Percentiles rank a stretch among this genome's conserved stretches.
phyloP scores from a whole-genome alignment of 2,888 invertebrate genomes.

The Synanthedon tipuliformis region DNA sequence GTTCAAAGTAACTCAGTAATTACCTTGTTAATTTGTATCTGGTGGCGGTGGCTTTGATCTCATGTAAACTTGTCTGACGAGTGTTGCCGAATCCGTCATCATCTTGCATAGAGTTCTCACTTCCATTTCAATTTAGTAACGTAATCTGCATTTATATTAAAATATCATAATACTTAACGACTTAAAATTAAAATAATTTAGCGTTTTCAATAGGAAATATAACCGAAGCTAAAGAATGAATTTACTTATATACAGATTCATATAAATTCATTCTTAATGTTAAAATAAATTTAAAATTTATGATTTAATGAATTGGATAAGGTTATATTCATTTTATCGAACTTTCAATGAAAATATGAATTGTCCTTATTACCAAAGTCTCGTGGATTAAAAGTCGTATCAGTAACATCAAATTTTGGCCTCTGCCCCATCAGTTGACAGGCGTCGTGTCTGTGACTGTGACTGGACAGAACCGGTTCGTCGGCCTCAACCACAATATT shows the following conservation, averaged over 20 bases:
- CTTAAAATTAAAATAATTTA: too few relatives aligned
- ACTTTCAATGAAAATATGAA: too few relatives aligned
- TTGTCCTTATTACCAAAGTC: too few relatives aligned
- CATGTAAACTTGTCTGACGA: constrained; percentile 41
- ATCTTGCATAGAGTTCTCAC: constrained; percentile 26
- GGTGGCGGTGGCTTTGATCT: constrained; percentile 50
- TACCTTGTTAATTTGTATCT: constrained; percentile 61
- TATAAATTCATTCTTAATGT: too few relatives aligned
- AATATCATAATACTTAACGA: too few relatives aligned
- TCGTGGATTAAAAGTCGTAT: not conserved
- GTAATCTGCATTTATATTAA: too few relatives aligned
- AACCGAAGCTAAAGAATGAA: too few relatives aligned
- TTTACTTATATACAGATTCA: too few relatives aligned
- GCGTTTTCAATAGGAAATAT: too few relatives aligned
- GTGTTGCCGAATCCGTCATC: constrained; percentile 47
- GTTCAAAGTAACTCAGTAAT: constrained; percentile 51
- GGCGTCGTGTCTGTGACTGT: constrained; percentile 23
- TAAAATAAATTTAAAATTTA: too few relatives aligned
- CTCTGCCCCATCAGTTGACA: constrained; percentile 24
- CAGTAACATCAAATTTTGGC: constrained; percentile 3
- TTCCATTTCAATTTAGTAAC: constrained; percentile 23
- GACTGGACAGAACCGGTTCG: constrained; percentile 37
- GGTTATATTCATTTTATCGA: too few relatives aligned
- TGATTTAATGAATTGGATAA: too few relatives aligned
- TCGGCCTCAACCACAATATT: constrained; percentile 37